Percentiles rank a stretch among this genome's conserved stretches.
Evolutionary conservation across 2,888 invertebrate species (phyloP).

Genomic region (Oscheius myriophilus): DNA sequence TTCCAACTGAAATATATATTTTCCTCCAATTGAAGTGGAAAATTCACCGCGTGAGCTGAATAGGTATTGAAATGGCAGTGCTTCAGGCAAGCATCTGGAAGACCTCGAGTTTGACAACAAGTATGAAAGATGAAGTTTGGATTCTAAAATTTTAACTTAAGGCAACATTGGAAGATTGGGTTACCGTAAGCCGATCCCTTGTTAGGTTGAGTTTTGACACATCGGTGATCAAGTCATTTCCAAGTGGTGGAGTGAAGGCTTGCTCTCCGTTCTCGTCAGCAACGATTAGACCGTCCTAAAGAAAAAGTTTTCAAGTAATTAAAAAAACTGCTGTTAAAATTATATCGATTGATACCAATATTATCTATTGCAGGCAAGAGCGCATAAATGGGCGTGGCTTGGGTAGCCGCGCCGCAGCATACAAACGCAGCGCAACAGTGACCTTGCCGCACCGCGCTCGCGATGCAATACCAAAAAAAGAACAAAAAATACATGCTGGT

Average conservation of each 20-base stretch:
- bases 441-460: no score
- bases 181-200: slow-evolving; percentile 26
- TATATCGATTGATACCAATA: no score
- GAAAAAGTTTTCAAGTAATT: neutral
- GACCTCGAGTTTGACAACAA: slow-evolving; percentile 47
- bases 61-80: slow-evolving; percentile 52
- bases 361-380: no score
- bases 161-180: neutral
- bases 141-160: slow-evolving; percentile 20
- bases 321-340: neutral
- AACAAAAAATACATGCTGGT: no score
- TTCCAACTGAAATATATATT: slow-evolving; percentile 49
- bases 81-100: slow-evolving; percentile 43
- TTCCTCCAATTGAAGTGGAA: neutral
- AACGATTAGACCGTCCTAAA: slow-evolving; percentile 39
- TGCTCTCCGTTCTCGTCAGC: slow-evolving; percentile 37
- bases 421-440: no score
- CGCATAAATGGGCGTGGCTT: no score
- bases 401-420: no score
- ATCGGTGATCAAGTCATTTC: slow-evolving; percentile 27
- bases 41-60: slow-evolving; percentile 32
- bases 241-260: slow-evolving; percentile 30
- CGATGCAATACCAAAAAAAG: no score
- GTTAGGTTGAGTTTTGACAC: slow-evolving; percentile 33
- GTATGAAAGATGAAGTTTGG: slow-evolving; percentile 52